A percentile compares a stretch with the other conserved stretches of the same genome.
These are phyloP conservation scores for Drosophila nikananu DNA, from an alignment of 1,140 invertebrate genomes.

Conservation along the genomic window DNA sequence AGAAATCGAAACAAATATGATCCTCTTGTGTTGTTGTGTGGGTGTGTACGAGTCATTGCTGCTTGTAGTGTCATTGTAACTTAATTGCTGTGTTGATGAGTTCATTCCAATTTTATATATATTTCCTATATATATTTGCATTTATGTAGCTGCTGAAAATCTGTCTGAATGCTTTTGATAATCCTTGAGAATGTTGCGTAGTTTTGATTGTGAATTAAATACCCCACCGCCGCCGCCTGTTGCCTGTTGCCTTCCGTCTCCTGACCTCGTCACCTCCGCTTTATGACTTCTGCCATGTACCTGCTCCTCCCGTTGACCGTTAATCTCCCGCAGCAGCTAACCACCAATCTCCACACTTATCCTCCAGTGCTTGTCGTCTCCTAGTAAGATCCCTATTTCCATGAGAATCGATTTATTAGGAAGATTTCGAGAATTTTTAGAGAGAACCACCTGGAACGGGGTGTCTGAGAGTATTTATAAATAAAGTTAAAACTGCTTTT, in stretches of 20 bases:
- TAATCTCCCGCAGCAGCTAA: slow-evolving; percentile 8
- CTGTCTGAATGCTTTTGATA: slow-evolving; percentile 10
- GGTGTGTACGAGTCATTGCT: slow-evolving; percentile 7
- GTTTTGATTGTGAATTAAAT: slow-evolving; percentile 16
- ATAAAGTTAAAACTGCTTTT: background rate
- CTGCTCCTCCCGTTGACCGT: slow-evolving; percentile 14
- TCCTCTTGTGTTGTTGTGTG: slow-evolving; percentile 10
- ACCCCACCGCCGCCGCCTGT: slow-evolving; percentile 1
- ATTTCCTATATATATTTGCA: slow-evolving; percentile 13
- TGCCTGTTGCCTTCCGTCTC: slow-evolving; percentile 18
- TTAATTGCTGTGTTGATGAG: slow-evolving; percentile 9
- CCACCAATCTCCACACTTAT: background rate
- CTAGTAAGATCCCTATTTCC: background rate
- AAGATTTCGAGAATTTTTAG: background rate
- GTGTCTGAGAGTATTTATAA: slow-evolving; percentile 8
- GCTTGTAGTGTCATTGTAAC: slow-evolving; percentile 30
- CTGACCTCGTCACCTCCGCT: slow-evolving; percentile 10
- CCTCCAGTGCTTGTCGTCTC: slow-evolving; percentile 5
- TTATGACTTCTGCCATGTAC: background rate
- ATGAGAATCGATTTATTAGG: background rate
- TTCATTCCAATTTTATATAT: slow-evolving; percentile 20
- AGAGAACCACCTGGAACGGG: background rate
- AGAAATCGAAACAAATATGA: background rate
- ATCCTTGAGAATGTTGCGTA: slow-evolving; percentile 29
- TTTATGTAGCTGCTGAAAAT: slow-evolving; percentile 16